Evolutionary conservation across 2,888 invertebrate genomes (phyloP), one percentile per base, ranked within the genome.

Genomic region (Drosophila acutilabella): DNA sequence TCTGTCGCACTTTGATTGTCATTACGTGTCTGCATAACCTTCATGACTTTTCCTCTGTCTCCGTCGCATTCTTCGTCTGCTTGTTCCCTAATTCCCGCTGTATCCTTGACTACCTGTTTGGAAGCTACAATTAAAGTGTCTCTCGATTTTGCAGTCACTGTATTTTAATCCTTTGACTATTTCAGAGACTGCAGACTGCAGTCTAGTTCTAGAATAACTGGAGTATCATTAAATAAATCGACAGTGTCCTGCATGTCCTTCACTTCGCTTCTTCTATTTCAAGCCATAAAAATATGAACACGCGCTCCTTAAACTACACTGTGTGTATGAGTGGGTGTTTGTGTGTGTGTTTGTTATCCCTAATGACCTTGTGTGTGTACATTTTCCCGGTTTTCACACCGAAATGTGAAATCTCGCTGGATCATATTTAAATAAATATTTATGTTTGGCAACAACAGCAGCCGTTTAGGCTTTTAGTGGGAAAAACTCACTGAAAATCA

Each of bases 371-470:
- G 70, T 45, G 36, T 3, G n/a, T 18, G n/a, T 16, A 51, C 30
- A 33, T 53, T 69, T 73, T 51, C 57, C 30, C 33, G 79, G 88
- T 79, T 85, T 85, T 85, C 89, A 85, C 85, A 89, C 88, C 56
- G 58, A 45, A 26, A 26, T 54, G 81, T 54, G 59, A 84, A 87
- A 81, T 85, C 86, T 81, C 57, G 44, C 68, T 67, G 84, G 76
- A 88, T 89, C 78, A 69, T 65, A 71, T 54, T 51, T 84, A 89
- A 83, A 87, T 89, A 85, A 85, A 85, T 84, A 85, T 85, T 85
- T 79, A 74, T 81, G 66, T 78, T 78, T 51, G 61, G 45, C 65
- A 54, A 65, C 64, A 56, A 11, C 33, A 44, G 10, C 81, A 78
- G 66, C 64, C 70, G 75, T 88, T 86, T 69, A 70, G 87, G 81